Percentiles rank a stretch among this genome's conserved stretches.
Conservation (phyloP, 2,888 invertebrate genomes). For the Drosophila nigritarsus region DNA sequence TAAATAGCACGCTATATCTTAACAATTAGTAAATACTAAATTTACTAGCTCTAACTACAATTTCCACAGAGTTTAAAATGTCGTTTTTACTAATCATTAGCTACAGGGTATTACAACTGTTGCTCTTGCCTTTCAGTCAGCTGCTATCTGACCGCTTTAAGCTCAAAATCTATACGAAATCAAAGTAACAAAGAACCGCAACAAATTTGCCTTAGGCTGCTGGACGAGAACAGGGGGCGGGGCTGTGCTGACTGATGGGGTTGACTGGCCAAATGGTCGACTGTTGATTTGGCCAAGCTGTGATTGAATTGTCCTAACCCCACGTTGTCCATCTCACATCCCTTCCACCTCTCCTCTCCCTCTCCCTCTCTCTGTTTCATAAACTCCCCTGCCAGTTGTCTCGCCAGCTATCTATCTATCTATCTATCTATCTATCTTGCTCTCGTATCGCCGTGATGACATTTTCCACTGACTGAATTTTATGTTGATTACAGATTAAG, state of each 20-base stretch:
- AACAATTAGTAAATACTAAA: neutral
- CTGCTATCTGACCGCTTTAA: conserved; percentile 53
- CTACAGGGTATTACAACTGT: conserved; percentile 16
- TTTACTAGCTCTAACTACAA: neutral
- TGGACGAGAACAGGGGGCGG: conserved; percentile 13
- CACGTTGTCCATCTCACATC: conserved; percentile 37
- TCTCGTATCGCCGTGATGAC: conserved; percentile 68
- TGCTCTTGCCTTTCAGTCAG: conserved; percentile 7
- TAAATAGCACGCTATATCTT: neutral
- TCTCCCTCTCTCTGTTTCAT: conserved; percentile 27
- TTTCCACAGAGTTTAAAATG: neutral
- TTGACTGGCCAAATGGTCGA: conserved; percentile 57
- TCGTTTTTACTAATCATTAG: neutral
- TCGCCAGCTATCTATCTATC: conserved; percentile 22
- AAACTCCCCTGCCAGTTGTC: neutral
- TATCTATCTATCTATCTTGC: conserved; percentile 42
- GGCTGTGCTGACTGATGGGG: conserved; percentile 43
- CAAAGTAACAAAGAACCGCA: conserved; percentile 78
- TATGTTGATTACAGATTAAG: conserved; percentile 82
- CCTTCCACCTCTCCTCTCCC: conserved; percentile 2
- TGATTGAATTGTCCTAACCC: conserved; percentile 76
- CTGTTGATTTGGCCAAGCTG: conserved; percentile 73
- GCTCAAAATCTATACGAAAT: conserved; percentile 71
- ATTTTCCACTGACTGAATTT: conserved; percentile 80
- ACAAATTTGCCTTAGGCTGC: conserved; percentile 74